A percentile compares a stretch with the other conserved stretches of the same genome.
Conservation (phyloP, 2,113 vertebrate genomes). For the Solea senegalensis region DNA sequence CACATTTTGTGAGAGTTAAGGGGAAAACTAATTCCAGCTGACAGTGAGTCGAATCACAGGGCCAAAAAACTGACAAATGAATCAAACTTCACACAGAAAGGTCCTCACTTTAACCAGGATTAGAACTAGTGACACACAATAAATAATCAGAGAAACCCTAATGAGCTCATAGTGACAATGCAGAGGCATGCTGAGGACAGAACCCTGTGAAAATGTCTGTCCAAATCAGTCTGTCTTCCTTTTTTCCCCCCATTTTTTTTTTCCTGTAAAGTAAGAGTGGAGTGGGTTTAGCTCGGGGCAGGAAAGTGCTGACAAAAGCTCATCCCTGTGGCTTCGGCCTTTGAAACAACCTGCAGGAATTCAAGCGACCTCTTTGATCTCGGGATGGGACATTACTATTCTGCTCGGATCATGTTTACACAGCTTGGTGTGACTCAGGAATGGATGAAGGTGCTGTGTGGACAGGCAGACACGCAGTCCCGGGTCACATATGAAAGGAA, state of each 20-base stretch:
- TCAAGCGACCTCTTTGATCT: conserved; percentile 62
- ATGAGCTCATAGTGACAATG: too few species aligned
- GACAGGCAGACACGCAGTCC: conserved; percentile 39
- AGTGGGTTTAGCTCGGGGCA: conserved; percentile 32
- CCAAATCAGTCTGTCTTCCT: neutral
- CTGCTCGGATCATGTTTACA: conserved; percentile 59
- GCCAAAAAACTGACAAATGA: too few species aligned
- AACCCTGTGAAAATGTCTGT: neutral
- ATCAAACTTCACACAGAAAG: too few species aligned
- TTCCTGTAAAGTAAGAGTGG: conserved; percentile 13
- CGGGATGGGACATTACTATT: conserved; percentile 53
- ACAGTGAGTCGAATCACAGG: too few species aligned
- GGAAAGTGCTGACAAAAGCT: conserved; percentile 60
- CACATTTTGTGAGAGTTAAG: too few species aligned
- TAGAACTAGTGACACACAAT: too few species aligned
- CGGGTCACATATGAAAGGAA: conserved; percentile 61
- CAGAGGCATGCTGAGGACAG: neutral
- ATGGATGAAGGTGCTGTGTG: conserved; percentile 59
- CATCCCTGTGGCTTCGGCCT: conserved; percentile 60
- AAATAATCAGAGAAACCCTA: too few species aligned
- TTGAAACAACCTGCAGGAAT: conserved; percentile 72
- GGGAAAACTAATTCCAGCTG: too few species aligned
- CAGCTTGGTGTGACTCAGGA: conserved; percentile 68
- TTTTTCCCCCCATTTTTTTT: neutral
- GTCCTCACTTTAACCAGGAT: too few species aligned